Evolutionary conservation across 2,113 vertebrate species (phyloP), one percentile per base, ranked within the genome.

Genomic region (Holacanthus passer): DNA sequence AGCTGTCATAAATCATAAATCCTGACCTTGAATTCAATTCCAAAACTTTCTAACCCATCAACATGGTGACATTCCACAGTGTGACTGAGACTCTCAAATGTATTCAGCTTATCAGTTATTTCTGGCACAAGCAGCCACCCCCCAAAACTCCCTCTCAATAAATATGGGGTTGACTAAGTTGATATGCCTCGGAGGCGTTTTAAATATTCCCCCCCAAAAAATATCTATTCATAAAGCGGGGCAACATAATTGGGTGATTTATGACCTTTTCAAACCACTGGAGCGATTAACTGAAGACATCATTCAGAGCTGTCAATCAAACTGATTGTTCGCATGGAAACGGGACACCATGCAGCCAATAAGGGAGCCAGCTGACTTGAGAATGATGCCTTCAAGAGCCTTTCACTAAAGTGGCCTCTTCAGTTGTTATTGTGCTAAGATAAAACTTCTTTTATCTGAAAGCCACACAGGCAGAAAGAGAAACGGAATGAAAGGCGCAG

Each of bases 281-380:
- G 89, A 95, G 93, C 92, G 93, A 93, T 92, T 93, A 94, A 91
- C 90, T 93, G 90, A 93, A 92, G 91, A 93, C 93, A 92, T 94
- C 93, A 90, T 92, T 91, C 91, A 79, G 77, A 87, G 86, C 93
- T 93, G 94, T 93, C 94, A 93, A 60, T 95, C 93, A 95, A 91
- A 91, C 90, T 68, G 87, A 93, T 91, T 91, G 92, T 94, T 94
- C 85, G 83, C 91, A 93, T 92, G 91, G 92, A 92, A 93, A 93
- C 89, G 55, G 72, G 90, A 93, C 82, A 76, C 80, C 87, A 60
- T 55, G 64, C 73, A 88, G 68, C 85, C 88, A 84, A 75, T 87
- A 73, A 86, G 79, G 86, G 77, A 82, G 83, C 67, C 71, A 63
- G 79, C 74, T 78, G 83, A 91, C 87, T 82, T 58, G 60, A 74